Base-by-base conservation (phyloP, 1,140 invertebrate species). In the Sipha flava region DNA sequence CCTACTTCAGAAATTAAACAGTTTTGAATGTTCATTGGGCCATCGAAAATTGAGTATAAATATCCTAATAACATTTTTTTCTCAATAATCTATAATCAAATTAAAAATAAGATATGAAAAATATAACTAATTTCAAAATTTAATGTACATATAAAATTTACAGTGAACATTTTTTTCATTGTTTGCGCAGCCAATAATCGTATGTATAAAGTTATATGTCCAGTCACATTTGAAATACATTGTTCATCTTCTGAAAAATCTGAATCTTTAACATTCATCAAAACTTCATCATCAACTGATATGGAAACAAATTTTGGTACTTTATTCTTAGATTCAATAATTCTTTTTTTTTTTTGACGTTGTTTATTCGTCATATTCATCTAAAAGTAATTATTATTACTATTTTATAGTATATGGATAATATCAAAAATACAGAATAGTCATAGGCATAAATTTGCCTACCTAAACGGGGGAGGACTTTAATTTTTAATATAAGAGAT, bases 171-270 rank as follows among this genome's bases (percentile, higher is more conserved):
- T 40, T 77, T 77, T 59, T 77, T 77, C 73, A 77, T 77, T 12
- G 34, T 59, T 57, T 77, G 73, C 43, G 52, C 73, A 18, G 73
- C 73, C 10, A 77, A 57, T 14, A 77, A 54, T 4, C 73, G 73
- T 77, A 77, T 40, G 16, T 77, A 31, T 54, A 52, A 43, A 12
- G 14, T n/a, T 16, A 37, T 26, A 40, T 2, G n/a, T 26, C 34
- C 52, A 43, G 3, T 40, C 0, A 54, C 21, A 77, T 54, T 40
- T 26, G 47, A 57, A 16, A 23, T 18, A 1, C 21, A 57, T n/a
- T 14, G 73, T 77, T 77, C 73, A 43, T 77, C 73, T 37, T 77
- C 73, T 26, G 73, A 77, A 77, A 77, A 77, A 77, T 77, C 73
- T 40, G 73, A 59, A 77, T 77, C 52, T 40, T 34, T 77, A 6